Evolutionary conservation across 2,888 invertebrate genomes (phyloP).

Genomic region (Napeogenes inachia): DNA sequence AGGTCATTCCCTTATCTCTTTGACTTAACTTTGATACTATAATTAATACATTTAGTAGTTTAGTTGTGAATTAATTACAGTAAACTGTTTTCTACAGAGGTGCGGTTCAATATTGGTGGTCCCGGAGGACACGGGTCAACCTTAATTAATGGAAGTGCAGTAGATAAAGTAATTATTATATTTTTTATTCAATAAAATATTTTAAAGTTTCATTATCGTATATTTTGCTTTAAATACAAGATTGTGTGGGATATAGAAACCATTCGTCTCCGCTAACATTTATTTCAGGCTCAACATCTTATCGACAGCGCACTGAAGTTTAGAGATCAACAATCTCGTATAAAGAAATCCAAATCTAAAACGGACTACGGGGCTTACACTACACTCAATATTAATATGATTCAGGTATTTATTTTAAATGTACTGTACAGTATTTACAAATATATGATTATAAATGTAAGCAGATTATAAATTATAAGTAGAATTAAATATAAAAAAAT

Average conservation of each 20-base stretch:
- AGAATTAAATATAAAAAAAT: too few species aligned
- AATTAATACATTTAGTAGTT: too few species aligned
- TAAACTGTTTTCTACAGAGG: conserved; percentile 41
- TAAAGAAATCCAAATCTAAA: conserved; percentile 31
- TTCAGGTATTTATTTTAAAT: conserved; percentile 41
- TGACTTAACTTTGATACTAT: too few species aligned
- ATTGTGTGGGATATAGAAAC: too few species aligned
- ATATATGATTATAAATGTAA: too few species aligned
- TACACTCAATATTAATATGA: conserved; percentile 51
- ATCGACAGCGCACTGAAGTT: conserved; percentile 43
- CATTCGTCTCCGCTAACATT: too few species aligned
- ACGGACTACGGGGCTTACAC: conserved; percentile 41
- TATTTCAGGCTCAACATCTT: conserved; percentile 42
- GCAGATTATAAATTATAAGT: too few species aligned
- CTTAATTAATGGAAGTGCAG: conserved; percentile 84
- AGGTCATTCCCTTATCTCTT: too few species aligned
- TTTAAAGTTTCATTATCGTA: too few species aligned
- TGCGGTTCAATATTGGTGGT: conserved; percentile 82
- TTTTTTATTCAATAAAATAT: too few species aligned
- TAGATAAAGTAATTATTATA: conserved; percentile 78
- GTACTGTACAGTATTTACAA: too few species aligned
- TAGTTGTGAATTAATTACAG: neutral
- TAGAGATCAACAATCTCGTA: conserved; percentile 40
- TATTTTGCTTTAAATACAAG: too few species aligned
- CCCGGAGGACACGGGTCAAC: conserved; percentile 89